Evolutionary conservation across 2,797 vertebrate species (phyloP), one percentile per base, ranked within the genome.

Genomic region (Oophaga sylvatica): DNA sequence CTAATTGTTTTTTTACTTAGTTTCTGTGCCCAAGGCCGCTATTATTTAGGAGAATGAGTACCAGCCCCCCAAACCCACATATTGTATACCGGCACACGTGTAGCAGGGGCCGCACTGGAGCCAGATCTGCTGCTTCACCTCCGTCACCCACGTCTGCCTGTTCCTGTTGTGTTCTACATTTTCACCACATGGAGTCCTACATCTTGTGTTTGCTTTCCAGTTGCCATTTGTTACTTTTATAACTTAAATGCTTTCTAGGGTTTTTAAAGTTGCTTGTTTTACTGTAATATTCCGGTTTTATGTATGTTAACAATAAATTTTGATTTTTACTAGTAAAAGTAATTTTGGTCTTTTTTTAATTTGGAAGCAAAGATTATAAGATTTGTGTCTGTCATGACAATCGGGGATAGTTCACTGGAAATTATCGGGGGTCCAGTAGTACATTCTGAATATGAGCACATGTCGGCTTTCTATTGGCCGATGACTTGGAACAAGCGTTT

Each of bases 191-290:
- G 73, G 60, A 65, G 80, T 81, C 63, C 45, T 81, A 13, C 19
- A 41, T 65, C 16, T 13, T 59, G 20, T 45, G 59, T 59, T 48
- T 76, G 41, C 41, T 80, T 80, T 80, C 10, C 15, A 60, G 31
- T n/a, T 45, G 20, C 12, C 10, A 16, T 67, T 26, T 48, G 26
- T 81, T 81, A 41, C 78, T 63, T 81, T 65, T 81, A 81, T 67
- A 81, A 81, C 35, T 65, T 94, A 78, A 94, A 95, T 71, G 91
- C 79, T 81, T 81, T 81, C 12, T 81, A 67, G 80, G 62, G 35
- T 65, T 81, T 81, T 81, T 65, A 77, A 65, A n/a, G 12, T 65
- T n/a, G 20, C 35, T 81, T 67, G 41, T 65, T 65, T 81, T 48
- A 67, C 80, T 65, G 45, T 81, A 81, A 81, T 65, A 81, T 65